Conservation (phyloP, 2,113 vertebrate genomes). For the Centropus bengalensis region DNA sequence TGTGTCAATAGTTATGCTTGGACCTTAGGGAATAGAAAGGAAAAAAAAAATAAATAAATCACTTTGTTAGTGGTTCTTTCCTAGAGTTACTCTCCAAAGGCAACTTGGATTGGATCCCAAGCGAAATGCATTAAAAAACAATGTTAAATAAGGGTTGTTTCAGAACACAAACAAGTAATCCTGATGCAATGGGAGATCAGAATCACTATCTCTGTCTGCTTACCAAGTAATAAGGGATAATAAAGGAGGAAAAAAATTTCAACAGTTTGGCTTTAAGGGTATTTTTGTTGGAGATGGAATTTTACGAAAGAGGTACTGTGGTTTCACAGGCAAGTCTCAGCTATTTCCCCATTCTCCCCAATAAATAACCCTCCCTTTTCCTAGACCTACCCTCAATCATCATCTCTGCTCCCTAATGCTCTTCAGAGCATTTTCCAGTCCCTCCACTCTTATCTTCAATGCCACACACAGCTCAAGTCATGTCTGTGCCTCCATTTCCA, state of each 20-base stretch:
- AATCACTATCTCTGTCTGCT: background rate
- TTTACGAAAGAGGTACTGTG: background rate
- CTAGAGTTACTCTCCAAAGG: background rate
- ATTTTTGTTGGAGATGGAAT: background rate
- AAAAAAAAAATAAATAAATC: background rate
- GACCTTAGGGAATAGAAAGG: slow-evolving; percentile 76
- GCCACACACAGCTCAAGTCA: background rate
- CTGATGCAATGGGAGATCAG: background rate
- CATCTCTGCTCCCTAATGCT: background rate
- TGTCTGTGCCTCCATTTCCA: background rate
- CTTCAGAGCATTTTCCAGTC: background rate
- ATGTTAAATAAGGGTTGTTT: background rate
- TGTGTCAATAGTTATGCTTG: slow-evolving; percentile 91
- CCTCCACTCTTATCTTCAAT: background rate
- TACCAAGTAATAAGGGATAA: background rate
- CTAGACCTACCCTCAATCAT: background rate
- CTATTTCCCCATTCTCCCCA: background rate
- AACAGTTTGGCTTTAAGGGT: background rate
- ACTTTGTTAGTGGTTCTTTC: background rate
- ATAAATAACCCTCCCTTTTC: background rate
- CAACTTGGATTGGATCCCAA: background rate
- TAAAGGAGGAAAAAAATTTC: background rate
- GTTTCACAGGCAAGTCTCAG: background rate
- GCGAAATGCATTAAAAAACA: background rate
- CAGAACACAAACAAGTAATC: background rate